Conservation (phyloP, 2,797 vertebrate genomes). For the Tenualosa ilisha region DNA sequence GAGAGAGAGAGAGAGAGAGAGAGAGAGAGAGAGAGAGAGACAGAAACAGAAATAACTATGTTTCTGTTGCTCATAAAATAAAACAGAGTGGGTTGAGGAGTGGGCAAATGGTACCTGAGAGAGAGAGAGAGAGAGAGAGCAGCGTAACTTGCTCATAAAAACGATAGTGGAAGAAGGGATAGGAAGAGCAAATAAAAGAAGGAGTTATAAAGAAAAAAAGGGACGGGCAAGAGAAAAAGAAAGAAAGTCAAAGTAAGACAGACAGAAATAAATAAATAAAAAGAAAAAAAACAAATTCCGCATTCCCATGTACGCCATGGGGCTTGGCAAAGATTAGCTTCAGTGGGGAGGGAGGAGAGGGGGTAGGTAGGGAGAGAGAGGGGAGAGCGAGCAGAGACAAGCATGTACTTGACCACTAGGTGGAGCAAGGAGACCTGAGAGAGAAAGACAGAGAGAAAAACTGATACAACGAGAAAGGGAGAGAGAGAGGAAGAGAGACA, state of each 20-base stretch:
- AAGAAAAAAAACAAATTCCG: neutral
- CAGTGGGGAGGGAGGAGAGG: neutral
- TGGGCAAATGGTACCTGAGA: neutral
- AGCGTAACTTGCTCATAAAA: too few relatives aligned
- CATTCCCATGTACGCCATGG: neutral
- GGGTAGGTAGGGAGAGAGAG: too few relatives aligned
- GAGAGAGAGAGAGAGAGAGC: neutral
- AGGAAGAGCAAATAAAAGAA: too few relatives aligned
- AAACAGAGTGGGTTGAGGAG: neutral
- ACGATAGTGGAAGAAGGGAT: too few relatives aligned
- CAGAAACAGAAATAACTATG: neutral
- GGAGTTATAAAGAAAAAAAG: too few relatives aligned
- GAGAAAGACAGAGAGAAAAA: neutral
- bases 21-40: neutral
- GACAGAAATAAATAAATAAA: neutral
- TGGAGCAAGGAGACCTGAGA: neutral
- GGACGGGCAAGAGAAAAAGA: neutral
- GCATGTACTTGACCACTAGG: neutral
- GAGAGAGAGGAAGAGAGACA: neutral
- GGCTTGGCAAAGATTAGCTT: too few relatives aligned
- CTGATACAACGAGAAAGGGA: neutral
- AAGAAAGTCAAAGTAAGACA: neutral
- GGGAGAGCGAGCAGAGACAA: neutral
- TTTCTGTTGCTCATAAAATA: neutral
- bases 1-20: neutral